These are phyloP conservation scores for Eupsilia transversa DNA, from an alignment of 2,888 invertebrate species.

Conservation along the genomic window DNA sequence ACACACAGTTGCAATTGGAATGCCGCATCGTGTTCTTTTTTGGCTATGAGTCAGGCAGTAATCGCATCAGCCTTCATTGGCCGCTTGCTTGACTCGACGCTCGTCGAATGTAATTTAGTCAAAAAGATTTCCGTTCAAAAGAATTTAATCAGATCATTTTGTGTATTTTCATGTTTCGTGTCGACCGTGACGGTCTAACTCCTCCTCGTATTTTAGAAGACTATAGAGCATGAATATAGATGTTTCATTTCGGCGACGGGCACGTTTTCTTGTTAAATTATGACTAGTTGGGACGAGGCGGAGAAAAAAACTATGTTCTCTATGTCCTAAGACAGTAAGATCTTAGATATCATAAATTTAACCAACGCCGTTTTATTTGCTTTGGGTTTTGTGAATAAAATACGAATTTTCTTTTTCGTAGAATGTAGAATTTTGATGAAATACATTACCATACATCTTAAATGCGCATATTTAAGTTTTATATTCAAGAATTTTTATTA, in stretches of 20 bases:
- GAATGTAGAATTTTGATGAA: conserved; percentile 36
- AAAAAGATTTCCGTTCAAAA: conserved; percentile 55
- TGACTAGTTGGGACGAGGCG: conserved; percentile 70
- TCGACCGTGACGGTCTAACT: conserved; percentile 63
- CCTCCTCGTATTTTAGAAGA: conserved; percentile 72
- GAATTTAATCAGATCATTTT: conserved; percentile 59
- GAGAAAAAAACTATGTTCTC: conserved; percentile 61
- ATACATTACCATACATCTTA: conserved; percentile 25
- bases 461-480: conserved; percentile 36
- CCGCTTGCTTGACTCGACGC: conserved; percentile 73
- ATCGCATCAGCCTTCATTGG: conserved; percentile 84
- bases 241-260: conserved; percentile 74
- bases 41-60: conserved; percentile 86
- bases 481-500: not conserved
- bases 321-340: conserved; percentile 51
- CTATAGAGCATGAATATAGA: conserved; percentile 78
- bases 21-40: conserved; percentile 86
- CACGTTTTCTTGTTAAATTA: conserved; percentile 76
- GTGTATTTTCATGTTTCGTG: conserved; percentile 60
- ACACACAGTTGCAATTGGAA: conserved; percentile 87
- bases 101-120: conserved; percentile 67
- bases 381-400: conserved; percentile 40
- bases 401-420: conserved; percentile 46
- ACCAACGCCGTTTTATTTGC: conserved; percentile 39
- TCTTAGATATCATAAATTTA: conserved; percentile 63